These are phyloP conservation scores for Malurus cyaneus DNA, from an alignment of 2,113 vertebrate species.

Conservation along the genomic window DNA sequence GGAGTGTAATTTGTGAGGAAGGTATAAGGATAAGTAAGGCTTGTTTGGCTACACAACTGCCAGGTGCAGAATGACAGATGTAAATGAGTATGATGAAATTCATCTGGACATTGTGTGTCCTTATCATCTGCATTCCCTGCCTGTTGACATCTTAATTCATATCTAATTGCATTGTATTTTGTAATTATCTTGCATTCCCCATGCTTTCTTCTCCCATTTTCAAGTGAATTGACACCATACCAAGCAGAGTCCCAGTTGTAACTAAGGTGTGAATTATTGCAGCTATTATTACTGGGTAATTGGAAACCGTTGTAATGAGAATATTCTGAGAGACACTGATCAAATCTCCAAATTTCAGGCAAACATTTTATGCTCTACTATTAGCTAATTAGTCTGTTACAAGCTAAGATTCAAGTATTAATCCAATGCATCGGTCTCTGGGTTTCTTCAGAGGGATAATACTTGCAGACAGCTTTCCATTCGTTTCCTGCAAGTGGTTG, in stretches of 20 bases:
- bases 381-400: not conserved
- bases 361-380: not conserved
- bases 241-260: not conserved
- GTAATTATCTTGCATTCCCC: not conserved
- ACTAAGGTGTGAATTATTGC: not conserved
- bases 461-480: not conserved
- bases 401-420: not conserved
- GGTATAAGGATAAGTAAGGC: not conserved
- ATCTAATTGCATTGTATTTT: not conserved
- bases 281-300: not conserved
- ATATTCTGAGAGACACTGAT: not conserved
- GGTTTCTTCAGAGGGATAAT: not conserved
- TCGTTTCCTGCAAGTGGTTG: not conserved
- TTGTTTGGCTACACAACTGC: not conserved
- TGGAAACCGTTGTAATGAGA: not conserved
- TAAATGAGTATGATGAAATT: not conserved
- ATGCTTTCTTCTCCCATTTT: not conserved
- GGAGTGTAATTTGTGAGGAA: not conserved
- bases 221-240: not conserved
- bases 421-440: not conserved
- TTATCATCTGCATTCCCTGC: not conserved
- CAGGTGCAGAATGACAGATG: not conserved
- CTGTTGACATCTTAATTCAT: not conserved
- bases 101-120: not conserved
- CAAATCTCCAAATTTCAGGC: not conserved